Evolutionary conservation across 2,113 vertebrate species (phyloP), one percentile per base, ranked within the genome.

Genomic region (Vulpes vulpes): DNA sequence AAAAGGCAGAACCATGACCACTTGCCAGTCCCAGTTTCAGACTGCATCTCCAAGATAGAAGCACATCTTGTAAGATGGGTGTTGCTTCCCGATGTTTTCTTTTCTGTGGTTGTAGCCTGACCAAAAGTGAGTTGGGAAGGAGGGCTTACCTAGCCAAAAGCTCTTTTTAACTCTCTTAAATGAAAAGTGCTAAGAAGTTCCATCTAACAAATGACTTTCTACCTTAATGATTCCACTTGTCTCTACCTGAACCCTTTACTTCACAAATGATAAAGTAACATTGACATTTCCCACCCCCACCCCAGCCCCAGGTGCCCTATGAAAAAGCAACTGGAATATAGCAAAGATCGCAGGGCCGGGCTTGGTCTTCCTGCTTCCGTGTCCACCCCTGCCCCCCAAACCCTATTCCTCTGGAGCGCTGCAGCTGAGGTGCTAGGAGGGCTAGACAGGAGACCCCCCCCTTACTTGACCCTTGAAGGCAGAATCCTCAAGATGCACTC

Each of bases 401-500:
- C 64, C 74, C 69, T 23, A 17, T 17, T 84, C 55, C 65, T 89
- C 89, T 43, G 10, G 85, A 93, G 94, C 78, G 96, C 84, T 86
- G 73, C 59, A 96, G 93, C 76, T 16, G 60, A 97, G 96, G 97
- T 96, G 97, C 96, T 97, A 95, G 74, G 92, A 83, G 95, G 55
- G 78, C 79, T 8, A 92, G 65, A 84, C 0, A 84, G 80, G 82
- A 89, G 32, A 60, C 43, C 43, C 19, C 62, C 83, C 82, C 94
- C 82, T 94, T 86, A 51, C 78, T 60, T 62, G 86, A 27, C 57
- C 89, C 67, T 57, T 32, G 53, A 93, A 93, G 84, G 87, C 79
- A 97, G 81, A 95, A 91, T 73, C n/a, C 89, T 89, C 9, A 69
- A 76, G 87, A 87, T 84, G 91, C 81, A 62, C 17, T 91, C 65